Evolutionary conservation across 2,797 vertebrate genomes (phyloP).

Genomic region (Picus viridis): DNA sequence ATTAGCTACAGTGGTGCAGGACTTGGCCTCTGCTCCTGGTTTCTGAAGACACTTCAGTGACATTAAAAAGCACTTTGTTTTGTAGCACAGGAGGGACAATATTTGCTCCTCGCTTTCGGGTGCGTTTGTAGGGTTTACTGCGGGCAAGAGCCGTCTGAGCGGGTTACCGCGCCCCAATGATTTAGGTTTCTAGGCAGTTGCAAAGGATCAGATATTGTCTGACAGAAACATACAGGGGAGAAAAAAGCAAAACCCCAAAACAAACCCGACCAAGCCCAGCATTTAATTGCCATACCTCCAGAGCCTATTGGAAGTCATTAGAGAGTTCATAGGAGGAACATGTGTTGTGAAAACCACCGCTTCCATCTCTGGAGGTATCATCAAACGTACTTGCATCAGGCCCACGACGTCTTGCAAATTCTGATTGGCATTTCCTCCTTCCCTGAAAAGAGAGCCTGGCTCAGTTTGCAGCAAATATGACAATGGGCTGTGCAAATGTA

Average conservation of each 20-base stretch:
- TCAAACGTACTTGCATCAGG: constrained; percentile 54
- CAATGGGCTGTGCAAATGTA: constrained; percentile 72
- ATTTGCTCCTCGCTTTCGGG: not conserved
- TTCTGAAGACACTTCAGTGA: constrained; percentile 11
- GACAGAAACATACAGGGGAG: constrained; percentile 6
- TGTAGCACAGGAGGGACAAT: not conserved
- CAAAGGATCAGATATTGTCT: constrained; percentile 12
- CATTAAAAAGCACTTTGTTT: constrained; percentile 23
- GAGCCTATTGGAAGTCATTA: constrained; percentile 51
- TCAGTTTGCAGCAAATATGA: constrained; percentile 78
- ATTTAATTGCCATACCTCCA: not conserved
- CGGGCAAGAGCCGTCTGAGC: not conserved
- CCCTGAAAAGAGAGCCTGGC: constrained; percentile 52
- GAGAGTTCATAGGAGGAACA: constrained; percentile 12
- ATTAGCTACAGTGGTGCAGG: constrained; percentile 9
- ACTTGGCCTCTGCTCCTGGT: not conserved
- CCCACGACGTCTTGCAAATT: constrained; percentile 51
- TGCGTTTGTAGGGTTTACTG: not conserved
- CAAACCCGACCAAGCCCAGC: not conserved
- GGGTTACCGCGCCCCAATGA: not conserved
- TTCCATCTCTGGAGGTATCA: constrained; percentile 47
- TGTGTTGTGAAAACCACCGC: constrained; percentile 48
- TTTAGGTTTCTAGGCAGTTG: constrained; percentile 14
- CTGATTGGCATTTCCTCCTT: constrained; percentile 70
- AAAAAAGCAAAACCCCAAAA: not conserved